Evolutionary conservation across 2,797 vertebrate genomes (phyloP).

Genomic region (Takifugu ocellatus): DNA sequence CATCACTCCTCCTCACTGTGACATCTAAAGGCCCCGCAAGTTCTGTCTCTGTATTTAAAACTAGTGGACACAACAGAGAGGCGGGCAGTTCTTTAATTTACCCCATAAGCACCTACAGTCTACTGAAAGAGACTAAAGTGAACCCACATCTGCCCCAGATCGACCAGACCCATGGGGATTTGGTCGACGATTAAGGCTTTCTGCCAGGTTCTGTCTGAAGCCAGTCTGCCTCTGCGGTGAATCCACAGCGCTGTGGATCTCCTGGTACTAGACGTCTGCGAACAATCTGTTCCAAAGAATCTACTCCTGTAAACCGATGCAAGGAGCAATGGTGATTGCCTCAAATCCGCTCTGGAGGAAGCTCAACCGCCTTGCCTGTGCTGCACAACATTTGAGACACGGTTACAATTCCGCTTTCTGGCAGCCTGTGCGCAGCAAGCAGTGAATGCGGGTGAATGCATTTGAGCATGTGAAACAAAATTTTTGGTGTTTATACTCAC

Average conservation of each 20-base stretch:
- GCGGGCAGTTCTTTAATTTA: conserved; percentile 43
- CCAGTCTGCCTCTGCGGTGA: conserved; percentile 55
- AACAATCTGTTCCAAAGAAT: conserved; percentile 66
- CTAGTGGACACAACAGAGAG: conserved; percentile 39
- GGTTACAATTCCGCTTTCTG: conserved; percentile 43
- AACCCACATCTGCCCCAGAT: conserved; percentile 41
- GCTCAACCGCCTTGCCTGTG: conserved; percentile 47
- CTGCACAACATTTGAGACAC: conserved; percentile 34
- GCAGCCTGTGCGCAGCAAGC: conserved; percentile 24
- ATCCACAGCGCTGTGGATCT: conserved; percentile 45
- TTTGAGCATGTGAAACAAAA: conserved; percentile 39
- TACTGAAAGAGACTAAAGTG: conserved; percentile 38
- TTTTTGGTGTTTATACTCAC: conserved; percentile 59
- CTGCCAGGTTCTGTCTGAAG: conserved; percentile 60
- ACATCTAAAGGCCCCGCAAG: conserved; percentile 29
- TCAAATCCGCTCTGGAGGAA: conserved; percentile 63
- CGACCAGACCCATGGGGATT: conserved; percentile 46
- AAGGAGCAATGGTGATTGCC: conserved; percentile 54
- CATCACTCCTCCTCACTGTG: conserved; percentile 36
- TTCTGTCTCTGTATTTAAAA: conserved; percentile 41
- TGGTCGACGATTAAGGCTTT: conserved; percentile 48
- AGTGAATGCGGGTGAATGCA: conserved; percentile 34
- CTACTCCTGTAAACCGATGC: conserved; percentile 60
- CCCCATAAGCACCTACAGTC: conserved; percentile 39
- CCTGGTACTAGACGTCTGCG: conserved; percentile 57